Evolutionary conservation across 2,888 invertebrate genomes (phyloP).

Genomic region (Drosophila crucigera): DNA sequence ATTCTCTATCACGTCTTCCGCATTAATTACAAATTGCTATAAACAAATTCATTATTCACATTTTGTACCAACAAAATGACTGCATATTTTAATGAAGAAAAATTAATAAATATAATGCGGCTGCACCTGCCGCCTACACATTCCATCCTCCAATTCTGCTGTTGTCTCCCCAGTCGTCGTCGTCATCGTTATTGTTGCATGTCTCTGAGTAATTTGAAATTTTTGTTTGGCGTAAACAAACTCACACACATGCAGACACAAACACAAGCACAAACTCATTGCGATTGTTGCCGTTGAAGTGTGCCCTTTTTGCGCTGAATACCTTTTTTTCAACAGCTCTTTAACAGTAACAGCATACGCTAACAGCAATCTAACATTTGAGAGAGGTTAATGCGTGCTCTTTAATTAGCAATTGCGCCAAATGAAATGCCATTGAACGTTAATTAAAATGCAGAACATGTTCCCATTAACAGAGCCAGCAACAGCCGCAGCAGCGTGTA

Average conservation of each 20-base stretch:
- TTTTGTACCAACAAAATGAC: constrained; percentile 34
- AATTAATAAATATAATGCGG: constrained; percentile 18
- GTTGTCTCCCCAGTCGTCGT: constrained; percentile 2
- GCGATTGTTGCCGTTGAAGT: constrained; percentile 29
- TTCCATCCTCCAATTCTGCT: constrained; percentile 1
- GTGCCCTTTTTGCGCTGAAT: constrained; percentile 35
- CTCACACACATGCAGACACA: neutral
- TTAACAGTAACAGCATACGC: constrained; percentile 18
- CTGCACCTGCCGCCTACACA: constrained; percentile 21
- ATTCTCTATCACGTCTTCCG: neutral
- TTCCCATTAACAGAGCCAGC: constrained; percentile 55
- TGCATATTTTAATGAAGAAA: constrained; percentile 11
- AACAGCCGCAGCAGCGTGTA: constrained; percentile 24
- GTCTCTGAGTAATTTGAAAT: constrained; percentile 65
- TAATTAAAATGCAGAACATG: constrained; percentile 74
- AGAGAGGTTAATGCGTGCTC: constrained; percentile 32
- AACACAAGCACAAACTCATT: constrained; percentile 8
- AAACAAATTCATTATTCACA: constrained; percentile 34
- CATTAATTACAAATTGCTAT: constrained; percentile 12
- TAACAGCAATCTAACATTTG: constrained; percentile 32
- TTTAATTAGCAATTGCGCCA: constrained; percentile 62
- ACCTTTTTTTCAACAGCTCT: constrained; percentile 27
- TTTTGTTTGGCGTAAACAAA: constrained; percentile 31
- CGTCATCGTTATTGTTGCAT: constrained; percentile 59
- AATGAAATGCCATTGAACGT: constrained; percentile 70